Base-by-base conservation (phyloP, 2,797 vertebrate genomes). In the Crocidura indochinensis region DNA sequence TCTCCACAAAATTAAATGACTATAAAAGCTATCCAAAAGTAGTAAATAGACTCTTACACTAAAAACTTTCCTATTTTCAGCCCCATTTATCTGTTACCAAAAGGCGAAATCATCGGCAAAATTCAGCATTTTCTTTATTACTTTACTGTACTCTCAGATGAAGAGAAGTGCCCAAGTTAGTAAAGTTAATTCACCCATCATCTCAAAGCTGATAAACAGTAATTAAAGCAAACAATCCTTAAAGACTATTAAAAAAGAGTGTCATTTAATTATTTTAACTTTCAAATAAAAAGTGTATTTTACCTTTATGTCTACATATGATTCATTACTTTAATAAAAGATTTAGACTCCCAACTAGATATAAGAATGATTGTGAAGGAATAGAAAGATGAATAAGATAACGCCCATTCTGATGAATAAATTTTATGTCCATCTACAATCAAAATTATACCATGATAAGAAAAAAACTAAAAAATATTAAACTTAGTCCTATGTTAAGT, bases 1-100 rank as follows among this genome's bases (percentile, higher is more conserved):
- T 93, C 75, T 87, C 67, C 27, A 27, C 88, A 73, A 92, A 95
- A 90, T 86, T 79, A 85, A 71, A 22, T 77, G 69, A 73, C 78
- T 46, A 81, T 20, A 92, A 92, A 93, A 93, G 62, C 51, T 26
- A 92, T 88, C 65, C 85, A 83, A 91, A 77, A 22, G 44, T 56
- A 19, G 27, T 89, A 44, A 87, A 65, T 6, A 68, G 46, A 64
- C n/a, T 56, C 27, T 84, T 72, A 73, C n/a, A 72, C 31, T 29
- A 77, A 77, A 94, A 83, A 68, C 84, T 74, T 29, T 62, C 9
- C 7, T 7, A 90, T 79, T 79, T 87, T 60, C 47, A 85, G 64
- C 51, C 67, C 74, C 85, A 46, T 69, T 69, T 31, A 68, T 67
- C 49, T 83, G 49, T 65, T 72, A 78, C 68, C 12, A 92, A 74